Conservation (phyloP, 2,113 vertebrate species). For the Lepus timidus region DNA sequence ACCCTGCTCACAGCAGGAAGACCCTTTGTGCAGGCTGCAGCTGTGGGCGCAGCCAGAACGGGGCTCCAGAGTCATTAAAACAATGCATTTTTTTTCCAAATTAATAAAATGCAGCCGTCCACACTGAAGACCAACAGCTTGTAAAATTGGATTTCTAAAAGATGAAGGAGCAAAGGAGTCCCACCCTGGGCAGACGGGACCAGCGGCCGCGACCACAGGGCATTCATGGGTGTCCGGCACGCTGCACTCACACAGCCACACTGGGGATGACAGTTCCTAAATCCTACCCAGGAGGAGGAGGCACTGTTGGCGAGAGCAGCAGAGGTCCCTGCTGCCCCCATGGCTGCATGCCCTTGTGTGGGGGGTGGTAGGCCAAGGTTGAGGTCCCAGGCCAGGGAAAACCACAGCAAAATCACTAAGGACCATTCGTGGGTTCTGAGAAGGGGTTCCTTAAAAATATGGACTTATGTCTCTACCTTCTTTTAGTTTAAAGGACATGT, state of each 20-base stretch:
- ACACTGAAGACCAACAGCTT: slow-evolving; percentile 87
- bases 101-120: slow-evolving; percentile 87
- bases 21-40: slow-evolving; percentile 59
- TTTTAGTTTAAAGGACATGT: no score
- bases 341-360: fast-evolving
- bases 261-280: neutral
- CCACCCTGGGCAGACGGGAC: slow-evolving; percentile 56
- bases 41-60: neutral
- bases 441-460: neutral
- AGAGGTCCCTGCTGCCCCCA: neutral
- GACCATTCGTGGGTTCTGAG: neutral
- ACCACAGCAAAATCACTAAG: neutral
- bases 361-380: neutral
- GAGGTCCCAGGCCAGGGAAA: neutral
- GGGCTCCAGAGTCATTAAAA: slow-evolving; percentile 83
- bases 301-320: neutral
- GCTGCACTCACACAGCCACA: fast-evolving
- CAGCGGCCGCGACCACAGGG: fast-evolving
- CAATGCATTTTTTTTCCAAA: slow-evolving; percentile 73
- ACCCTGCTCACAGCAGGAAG: slow-evolving; percentile 72
- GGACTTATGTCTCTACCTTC: no score
- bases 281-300: neutral
- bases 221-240: neutral
- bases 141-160: slow-evolving; percentile 88
- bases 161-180: slow-evolving; percentile 76